Conservation (phyloP, 2,888 invertebrate species). For the Thelaira solivaga region DNA sequence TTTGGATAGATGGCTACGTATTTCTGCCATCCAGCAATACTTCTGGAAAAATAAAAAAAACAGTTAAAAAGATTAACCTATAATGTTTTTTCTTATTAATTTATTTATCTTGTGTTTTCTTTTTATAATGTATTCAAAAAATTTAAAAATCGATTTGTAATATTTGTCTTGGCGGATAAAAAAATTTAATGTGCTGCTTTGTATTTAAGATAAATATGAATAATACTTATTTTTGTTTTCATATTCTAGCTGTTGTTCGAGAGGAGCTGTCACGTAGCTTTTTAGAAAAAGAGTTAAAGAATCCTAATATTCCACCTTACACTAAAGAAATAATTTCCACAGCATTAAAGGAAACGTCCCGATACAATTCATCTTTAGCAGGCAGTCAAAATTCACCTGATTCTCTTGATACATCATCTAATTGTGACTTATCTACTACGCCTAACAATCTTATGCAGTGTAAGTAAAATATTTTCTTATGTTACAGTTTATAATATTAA, state of each 20-base stretch:
- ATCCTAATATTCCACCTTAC: constrained; percentile 73
- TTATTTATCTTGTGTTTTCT: no score
- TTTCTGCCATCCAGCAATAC: constrained; percentile 40
- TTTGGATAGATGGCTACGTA: constrained; percentile 10
- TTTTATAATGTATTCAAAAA: no score
- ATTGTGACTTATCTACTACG: not conserved
- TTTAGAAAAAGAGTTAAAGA: constrained; percentile 86
- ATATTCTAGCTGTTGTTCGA: constrained; percentile 81
- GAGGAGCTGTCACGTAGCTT: constrained; percentile 87
- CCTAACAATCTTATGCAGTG: constrained; percentile 33
- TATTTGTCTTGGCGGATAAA: no score
- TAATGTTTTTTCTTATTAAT: no score
- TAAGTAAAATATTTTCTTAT: not conserved
- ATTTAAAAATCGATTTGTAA: no score
- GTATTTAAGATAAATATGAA: not conserved
- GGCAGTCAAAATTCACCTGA: not conserved
- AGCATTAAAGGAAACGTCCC: constrained; percentile 68
- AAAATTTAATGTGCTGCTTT: no score
- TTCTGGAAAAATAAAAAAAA: constrained; percentile 49
- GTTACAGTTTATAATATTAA: no score
- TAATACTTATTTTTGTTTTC: not conserved
- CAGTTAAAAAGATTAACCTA: no score
- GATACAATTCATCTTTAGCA: constrained; percentile 14
- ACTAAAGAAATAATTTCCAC: constrained; percentile 69
- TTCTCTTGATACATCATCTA: not conserved